Conservation (phyloP, 2,888 invertebrate genomes). For the Patella depressa region DNA sequence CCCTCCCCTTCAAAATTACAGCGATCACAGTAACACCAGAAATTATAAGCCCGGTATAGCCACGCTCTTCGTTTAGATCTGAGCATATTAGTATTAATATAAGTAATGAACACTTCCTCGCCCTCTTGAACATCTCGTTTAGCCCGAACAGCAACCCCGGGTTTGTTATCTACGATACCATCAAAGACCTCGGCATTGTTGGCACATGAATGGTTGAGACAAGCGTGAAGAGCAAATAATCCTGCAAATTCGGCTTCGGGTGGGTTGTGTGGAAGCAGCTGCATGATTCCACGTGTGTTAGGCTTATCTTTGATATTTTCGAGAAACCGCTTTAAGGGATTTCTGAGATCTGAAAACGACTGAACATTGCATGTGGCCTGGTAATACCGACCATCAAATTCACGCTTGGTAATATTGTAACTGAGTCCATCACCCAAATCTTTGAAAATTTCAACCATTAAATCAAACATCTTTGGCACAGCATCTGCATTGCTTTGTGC, state of each 20-base stretch:
- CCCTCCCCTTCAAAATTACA: slow-evolving; percentile 57
- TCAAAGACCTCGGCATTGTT: slow-evolving; percentile 54
- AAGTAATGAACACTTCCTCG: slow-evolving; percentile 51
- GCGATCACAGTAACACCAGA: slow-evolving; percentile 56
- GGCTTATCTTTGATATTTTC: slow-evolving; percentile 34
- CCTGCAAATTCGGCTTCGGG: slow-evolving; percentile 60
- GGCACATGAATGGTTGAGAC: slow-evolving; percentile 59
- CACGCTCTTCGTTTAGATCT: slow-evolving; percentile 47
- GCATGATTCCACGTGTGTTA: slow-evolving; percentile 32
- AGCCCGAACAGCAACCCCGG: slow-evolving; percentile 28
- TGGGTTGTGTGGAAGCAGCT: slow-evolving; percentile 37
- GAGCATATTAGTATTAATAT: slow-evolving; percentile 47
- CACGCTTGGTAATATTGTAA: slow-evolving; percentile 47
- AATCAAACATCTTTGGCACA: slow-evolving; percentile 48
- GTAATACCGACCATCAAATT: slow-evolving; percentile 56
- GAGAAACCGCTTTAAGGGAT: slow-evolving; percentile 46
- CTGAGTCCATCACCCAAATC: slow-evolving; percentile 41
- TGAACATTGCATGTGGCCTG: slow-evolving; percentile 57
- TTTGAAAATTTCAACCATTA: slow-evolving; percentile 54
- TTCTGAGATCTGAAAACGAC: slow-evolving; percentile 52
- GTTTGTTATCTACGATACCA: slow-evolving; percentile 40
- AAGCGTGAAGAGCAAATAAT: slow-evolving; percentile 58
- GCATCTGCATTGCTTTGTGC: slow-evolving; percentile 39
- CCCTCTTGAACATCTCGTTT: slow-evolving; percentile 28
- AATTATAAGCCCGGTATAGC: slow-evolving; percentile 54